These are phyloP conservation scores for Ceratotherium simum DNA, from an alignment of 2,113 vertebrate genomes.

Conservation along the genomic window DNA sequence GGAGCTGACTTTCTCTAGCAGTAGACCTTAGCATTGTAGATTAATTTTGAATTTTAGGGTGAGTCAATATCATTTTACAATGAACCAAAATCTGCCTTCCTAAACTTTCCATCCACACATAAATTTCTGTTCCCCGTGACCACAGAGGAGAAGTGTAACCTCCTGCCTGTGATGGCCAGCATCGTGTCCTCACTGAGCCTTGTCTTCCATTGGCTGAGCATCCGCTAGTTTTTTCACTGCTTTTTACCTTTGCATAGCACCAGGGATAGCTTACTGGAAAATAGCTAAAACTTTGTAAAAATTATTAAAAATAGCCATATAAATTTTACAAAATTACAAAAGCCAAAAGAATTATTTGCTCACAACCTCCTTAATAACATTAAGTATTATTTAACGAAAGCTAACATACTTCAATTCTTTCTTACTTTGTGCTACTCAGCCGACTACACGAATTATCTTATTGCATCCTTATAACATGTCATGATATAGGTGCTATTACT, in stretches of 20 bases:
- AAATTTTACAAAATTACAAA: slow-evolving; percentile 21
- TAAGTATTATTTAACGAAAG: slow-evolving; percentile 39
- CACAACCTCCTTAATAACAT: neutral
- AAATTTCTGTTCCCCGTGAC: neutral
- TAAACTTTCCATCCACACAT: neutral
- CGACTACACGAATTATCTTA: neutral
- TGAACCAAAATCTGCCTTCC: neutral
- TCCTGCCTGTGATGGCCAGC: neutral
- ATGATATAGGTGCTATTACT: neutral
- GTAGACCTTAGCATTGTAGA: neutral
- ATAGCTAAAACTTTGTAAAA: neutral
- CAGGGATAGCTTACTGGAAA: neutral
- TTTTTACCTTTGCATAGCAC: neutral
- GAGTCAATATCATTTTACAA: neutral
- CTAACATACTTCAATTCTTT: slow-evolving; percentile 14
- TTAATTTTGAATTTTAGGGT: neutral
- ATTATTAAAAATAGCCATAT: slow-evolving; percentile 30
- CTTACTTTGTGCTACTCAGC: neutral
- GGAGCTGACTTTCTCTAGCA: neutral
- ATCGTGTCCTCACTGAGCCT: neutral
- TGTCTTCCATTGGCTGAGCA: neutral
- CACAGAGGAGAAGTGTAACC: neutral
- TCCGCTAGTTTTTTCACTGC: neutral
- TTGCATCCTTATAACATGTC: neutral
- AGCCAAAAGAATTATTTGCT: slow-evolving; percentile 19